phyloP scores from a whole-genome alignment of 2,113 vertebrate genomes.

The Hippocampus guttulatus region DNA sequence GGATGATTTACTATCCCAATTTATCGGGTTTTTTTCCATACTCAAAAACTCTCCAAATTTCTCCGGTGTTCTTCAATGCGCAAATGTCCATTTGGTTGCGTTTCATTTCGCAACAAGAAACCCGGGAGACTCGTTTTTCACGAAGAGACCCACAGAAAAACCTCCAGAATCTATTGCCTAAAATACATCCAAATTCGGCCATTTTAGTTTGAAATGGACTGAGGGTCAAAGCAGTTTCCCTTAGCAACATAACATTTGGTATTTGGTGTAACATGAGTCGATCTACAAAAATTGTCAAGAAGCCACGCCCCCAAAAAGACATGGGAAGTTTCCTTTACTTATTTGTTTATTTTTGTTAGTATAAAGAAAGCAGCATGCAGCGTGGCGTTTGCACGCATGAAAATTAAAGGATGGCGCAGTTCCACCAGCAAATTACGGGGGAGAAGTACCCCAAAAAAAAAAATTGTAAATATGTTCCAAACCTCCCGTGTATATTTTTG shows the following conservation, averaged over 20 bases:
- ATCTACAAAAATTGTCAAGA: background rate
- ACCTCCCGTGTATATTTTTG: constrained; percentile 27
- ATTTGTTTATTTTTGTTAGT: background rate
- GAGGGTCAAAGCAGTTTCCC: too few species aligned
- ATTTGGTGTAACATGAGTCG: background rate
- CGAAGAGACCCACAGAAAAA: too few species aligned
- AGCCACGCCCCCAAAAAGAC: background rate
- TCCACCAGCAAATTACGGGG: constrained; percentile 1
- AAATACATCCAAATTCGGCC: too few species aligned
- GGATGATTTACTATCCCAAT: background rate
- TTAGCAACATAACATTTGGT: too few species aligned
- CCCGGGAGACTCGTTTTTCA: too few species aligned
- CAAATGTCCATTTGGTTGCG: too few species aligned
- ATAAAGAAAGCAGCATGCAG: constrained; percentile 9
- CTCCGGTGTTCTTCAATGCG: background rate
- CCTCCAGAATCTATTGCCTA: too few species aligned
- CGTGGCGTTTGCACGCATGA: background rate
- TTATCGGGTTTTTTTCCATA: background rate
- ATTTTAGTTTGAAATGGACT: too few species aligned
- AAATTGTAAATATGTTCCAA: constrained; percentile 18
- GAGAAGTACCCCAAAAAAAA: background rate
- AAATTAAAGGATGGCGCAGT: constrained; percentile 3
- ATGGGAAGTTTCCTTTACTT: too few species aligned
- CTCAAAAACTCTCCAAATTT: background rate
- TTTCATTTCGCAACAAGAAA: too few species aligned